A percentile compares a stretch with the other conserved stretches of the same genome.
Conservation (phyloP, 2,888 invertebrate genomes). For the Gymnocheta viridis region DNA sequence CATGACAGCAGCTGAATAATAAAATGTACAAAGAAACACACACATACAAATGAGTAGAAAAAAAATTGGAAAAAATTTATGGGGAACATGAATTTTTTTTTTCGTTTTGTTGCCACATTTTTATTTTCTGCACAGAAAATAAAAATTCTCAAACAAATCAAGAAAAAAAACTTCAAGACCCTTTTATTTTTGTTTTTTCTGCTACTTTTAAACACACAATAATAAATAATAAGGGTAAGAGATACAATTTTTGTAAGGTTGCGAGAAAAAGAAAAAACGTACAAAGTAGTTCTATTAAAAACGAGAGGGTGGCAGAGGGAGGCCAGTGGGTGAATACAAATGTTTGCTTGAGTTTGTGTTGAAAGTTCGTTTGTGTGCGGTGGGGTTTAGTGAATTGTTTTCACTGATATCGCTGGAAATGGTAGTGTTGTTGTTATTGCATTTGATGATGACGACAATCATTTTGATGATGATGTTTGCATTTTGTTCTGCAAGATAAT, state of each 20-base stretch:
- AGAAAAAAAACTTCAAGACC: constrained; percentile 60
- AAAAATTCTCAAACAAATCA: constrained; percentile 68
- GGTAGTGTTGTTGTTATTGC: constrained; percentile 23
- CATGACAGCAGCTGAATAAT: constrained; percentile 57
- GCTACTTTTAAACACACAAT: constrained; percentile 33
- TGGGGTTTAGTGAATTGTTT: constrained; percentile 32
- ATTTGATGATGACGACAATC: constrained; percentile 23
- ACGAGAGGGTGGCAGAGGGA: neutral
- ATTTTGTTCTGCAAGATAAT: constrained; percentile 34
- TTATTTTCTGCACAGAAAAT: constrained; percentile 66
- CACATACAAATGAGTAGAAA: constrained; percentile 41
- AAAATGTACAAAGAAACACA: constrained; percentile 27
- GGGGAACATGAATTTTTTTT: constrained; percentile 64
- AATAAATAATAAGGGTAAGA: constrained; percentile 53
- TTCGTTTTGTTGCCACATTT: constrained; percentile 56
- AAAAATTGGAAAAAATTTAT: constrained; percentile 62
- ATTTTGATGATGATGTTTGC: constrained; percentile 43
- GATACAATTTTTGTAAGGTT: constrained; percentile 53
- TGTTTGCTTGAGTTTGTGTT: constrained; percentile 5
- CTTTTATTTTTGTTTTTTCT: constrained; percentile 39
- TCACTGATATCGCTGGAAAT: constrained; percentile 21
- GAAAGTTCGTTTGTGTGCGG: constrained; percentile 7
- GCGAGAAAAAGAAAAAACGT: constrained; percentile 40
- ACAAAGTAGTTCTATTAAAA: neutral
- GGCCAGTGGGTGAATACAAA: constrained; percentile 31